Conservation (phyloP, 2,113 vertebrate genomes). For the Petrocephalus microphthalmus region DNA sequence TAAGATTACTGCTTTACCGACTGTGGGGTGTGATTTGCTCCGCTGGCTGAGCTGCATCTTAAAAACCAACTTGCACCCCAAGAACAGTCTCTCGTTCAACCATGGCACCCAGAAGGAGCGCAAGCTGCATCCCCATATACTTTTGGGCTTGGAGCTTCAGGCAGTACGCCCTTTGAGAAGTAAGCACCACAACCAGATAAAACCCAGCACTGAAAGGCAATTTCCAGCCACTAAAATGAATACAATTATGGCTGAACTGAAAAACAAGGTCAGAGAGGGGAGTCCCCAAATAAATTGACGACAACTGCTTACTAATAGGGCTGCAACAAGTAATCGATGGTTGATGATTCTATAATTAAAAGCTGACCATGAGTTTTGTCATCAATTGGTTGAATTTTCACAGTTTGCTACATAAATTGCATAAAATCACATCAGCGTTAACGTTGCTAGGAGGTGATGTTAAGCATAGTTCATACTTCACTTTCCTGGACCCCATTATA, state of each 20-base stretch:
- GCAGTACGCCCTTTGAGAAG: not conserved
- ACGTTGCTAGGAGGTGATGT: not conserved
- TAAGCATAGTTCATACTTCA: not conserved
- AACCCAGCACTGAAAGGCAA: not conserved
- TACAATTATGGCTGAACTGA: not conserved
- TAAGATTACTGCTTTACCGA: not conserved
- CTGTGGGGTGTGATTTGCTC: not conserved
- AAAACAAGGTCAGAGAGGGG: not conserved
- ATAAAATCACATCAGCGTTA: not conserved
- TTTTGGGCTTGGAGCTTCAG: not conserved
- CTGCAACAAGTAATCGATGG: not conserved
- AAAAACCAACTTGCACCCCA: not conserved
- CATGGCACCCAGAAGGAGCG: not conserved
- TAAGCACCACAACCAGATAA: not conserved
- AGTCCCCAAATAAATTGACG: not conserved
- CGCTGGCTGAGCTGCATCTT: not conserved
- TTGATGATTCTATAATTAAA: not conserved
- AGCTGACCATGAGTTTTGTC: not conserved
- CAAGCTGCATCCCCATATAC: not conserved
- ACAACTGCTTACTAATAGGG: not conserved
- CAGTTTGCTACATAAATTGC: not conserved
- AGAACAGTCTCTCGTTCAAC: not conserved
- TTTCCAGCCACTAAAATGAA: not conserved
- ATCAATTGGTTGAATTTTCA: not conserved
- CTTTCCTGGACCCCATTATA: not conserved